Evolutionary conservation across 1,140 invertebrate species (phyloP).

Genomic region (Lordiphosa stackelbergi): DNA sequence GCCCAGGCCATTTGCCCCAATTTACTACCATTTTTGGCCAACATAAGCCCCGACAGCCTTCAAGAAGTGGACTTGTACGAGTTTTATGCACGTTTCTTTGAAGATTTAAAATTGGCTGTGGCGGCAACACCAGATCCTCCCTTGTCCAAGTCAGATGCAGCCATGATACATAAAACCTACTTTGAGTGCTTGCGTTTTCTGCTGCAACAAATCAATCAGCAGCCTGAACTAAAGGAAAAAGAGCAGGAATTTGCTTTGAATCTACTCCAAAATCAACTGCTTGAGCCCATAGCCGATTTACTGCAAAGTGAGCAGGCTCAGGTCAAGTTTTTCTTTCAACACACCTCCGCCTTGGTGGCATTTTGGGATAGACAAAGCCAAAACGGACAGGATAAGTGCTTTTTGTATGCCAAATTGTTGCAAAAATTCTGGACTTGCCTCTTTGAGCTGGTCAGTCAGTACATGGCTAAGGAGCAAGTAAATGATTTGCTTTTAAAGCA

Average conservation of each 20-base stretch:
- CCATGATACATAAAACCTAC: slow-evolving; percentile 81
- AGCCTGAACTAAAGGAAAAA: slow-evolving; percentile 2
- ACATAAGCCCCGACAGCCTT: slow-evolving; percentile 78
- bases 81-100: slow-evolving; percentile 84
- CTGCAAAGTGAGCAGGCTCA: slow-evolving; percentile 72
- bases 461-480: slow-evolving; percentile 47
- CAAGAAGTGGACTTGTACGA: slow-evolving; percentile 76
- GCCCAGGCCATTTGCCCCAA: slow-evolving; percentile 84
- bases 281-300: slow-evolving; percentile 78
- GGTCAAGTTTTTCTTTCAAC: slow-evolving; percentile 78
- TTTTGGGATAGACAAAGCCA: slow-evolving; percentile 79
- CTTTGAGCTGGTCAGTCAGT: slow-evolving; percentile 74
- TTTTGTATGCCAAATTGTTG: slow-evolving; percentile 77
- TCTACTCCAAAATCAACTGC: slow-evolving; percentile 77
- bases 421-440: slow-evolving; percentile 79
- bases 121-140: slow-evolving; percentile 39
- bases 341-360: slow-evolving; percentile 78
- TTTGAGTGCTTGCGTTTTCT: slow-evolving; percentile 85
- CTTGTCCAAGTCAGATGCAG: slow-evolving; percentile 79
- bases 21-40: slow-evolving; percentile 85
- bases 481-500: slow-evolving; percentile 48
- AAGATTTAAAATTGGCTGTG: slow-evolving; percentile 78
- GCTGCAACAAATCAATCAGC: slow-evolving; percentile 76
- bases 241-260: slow-evolving; percentile 29
- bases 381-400: slow-evolving; percentile 37